These are phyloP conservation scores for Pyrgilauda ruficollis DNA, from an alignment of 2,113 vertebrate genomes.

Conservation along the genomic window DNA sequence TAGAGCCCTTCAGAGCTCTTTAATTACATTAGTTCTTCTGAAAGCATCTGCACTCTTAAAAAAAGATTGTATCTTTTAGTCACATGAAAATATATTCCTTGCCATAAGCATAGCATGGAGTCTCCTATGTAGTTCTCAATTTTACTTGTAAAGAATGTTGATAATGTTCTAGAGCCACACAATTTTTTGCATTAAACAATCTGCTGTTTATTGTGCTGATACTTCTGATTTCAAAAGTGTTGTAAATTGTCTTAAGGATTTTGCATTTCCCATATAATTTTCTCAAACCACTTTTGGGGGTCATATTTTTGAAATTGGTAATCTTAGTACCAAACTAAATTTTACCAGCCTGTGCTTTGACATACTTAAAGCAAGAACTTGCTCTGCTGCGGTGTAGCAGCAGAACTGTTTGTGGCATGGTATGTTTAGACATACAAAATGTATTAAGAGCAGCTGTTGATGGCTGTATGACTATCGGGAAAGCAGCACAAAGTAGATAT, in stretches of 20 bases:
- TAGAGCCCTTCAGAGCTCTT: neutral
- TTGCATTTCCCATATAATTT: neutral
- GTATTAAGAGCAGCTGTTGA: neutral
- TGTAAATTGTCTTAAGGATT: neutral
- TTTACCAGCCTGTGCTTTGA: neutral
- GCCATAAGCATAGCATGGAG: neutral
- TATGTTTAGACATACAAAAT: neutral
- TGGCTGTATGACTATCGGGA: neutral
- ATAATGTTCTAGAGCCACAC: neutral
- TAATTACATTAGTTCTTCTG: neutral
- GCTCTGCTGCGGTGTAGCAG: neutral
- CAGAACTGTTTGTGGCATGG: neutral
- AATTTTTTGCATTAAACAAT: neutral
- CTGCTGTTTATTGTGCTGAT: neutral
- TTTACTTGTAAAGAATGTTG: neutral
- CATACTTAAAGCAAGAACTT: neutral
- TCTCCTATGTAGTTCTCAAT: neutral
- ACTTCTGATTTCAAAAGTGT: neutral
- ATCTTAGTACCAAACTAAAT: neutral
- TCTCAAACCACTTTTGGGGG: neutral
- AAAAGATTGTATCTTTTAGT: neutral
- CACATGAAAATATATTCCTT: neutral
- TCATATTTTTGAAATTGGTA: neutral
- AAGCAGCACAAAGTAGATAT: neutral
- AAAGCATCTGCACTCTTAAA: neutral